A percentile compares a stretch with the other conserved stretches of the same genome.
phyloP scores from a whole-genome alignment of 2,797 vertebrate genomes.

The Halcyon leucocephala region DNA sequence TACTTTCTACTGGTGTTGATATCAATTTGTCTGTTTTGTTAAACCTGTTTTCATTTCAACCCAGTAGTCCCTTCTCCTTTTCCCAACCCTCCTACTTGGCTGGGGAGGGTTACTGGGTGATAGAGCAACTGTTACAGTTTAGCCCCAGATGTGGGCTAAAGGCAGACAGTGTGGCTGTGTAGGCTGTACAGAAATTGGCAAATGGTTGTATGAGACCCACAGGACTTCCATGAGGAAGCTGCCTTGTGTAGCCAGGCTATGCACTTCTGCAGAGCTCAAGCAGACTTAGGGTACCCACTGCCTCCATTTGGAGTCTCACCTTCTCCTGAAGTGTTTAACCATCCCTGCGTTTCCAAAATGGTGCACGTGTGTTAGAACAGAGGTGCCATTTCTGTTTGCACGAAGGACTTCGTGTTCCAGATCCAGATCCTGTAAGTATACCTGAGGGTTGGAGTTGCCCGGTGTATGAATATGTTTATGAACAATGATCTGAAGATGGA shows the following conservation, averaged over 20 bases:
- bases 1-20: neutral
- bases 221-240: neutral
- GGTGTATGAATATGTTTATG: neutral
- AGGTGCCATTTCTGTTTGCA: neutral
- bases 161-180: neutral
- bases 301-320: neutral
- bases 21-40: neutral
- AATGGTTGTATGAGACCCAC: neutral
- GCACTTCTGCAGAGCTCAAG: neutral
- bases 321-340: neutral
- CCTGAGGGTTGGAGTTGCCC: neutral
- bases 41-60: neutral
- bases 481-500: neutral
- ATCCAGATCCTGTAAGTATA: neutral
- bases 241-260: neutral
- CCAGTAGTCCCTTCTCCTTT: neutral
- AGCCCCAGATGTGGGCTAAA: neutral
- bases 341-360: neutral
- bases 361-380: neutral
- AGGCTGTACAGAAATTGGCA: neutral
- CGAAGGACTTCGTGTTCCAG: neutral
- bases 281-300: neutral
- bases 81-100: neutral
- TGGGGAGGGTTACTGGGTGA: neutral
- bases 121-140: neutral